phyloP scores from a whole-genome alignment of 2,888 invertebrate species.

The Plutella xylostella region DNA sequence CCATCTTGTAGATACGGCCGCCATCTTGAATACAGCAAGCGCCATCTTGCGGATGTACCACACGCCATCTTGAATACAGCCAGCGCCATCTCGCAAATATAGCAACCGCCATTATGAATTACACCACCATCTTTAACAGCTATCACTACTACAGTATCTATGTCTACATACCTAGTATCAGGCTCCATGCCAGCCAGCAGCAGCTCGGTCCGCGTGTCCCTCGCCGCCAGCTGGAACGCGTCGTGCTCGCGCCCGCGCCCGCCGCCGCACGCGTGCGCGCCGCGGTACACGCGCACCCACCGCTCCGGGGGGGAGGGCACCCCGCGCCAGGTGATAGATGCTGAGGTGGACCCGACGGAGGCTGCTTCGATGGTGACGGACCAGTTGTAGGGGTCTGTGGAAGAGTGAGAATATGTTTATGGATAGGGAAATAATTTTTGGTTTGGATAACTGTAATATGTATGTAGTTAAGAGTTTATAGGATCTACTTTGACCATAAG shows the following conservation, averaged over 20 bases:
- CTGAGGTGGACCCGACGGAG: conserved; percentile 80
- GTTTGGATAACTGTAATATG: no score
- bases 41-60: no score
- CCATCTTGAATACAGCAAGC: no score
- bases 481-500: no score
- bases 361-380: conserved; percentile 81
- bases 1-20: no score
- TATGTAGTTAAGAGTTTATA: no score
- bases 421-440: no score
- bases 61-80: no score
- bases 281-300: conserved; percentile 89
- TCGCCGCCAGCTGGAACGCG: conserved; percentile 46
- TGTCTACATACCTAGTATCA: conserved; percentile 66
- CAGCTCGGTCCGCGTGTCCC: conserved; percentile 44
- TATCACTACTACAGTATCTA: no score
- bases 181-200: conserved; percentile 55
- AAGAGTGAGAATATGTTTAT: conserved; percentile 13
- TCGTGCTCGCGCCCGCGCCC: conserved; percentile 49
- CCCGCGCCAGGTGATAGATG: conserved; percentile 85
- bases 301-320: conserved; percentile 91
- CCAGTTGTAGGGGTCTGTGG: conserved; percentile 83
- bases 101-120: no score
- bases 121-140: no score
- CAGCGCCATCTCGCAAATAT: no score
- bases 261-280: conserved; percentile 74